These are phyloP conservation scores for Petrophora chlorosata DNA, from an alignment of 2,888 invertebrate genomes.

Conservation along the genomic window DNA sequence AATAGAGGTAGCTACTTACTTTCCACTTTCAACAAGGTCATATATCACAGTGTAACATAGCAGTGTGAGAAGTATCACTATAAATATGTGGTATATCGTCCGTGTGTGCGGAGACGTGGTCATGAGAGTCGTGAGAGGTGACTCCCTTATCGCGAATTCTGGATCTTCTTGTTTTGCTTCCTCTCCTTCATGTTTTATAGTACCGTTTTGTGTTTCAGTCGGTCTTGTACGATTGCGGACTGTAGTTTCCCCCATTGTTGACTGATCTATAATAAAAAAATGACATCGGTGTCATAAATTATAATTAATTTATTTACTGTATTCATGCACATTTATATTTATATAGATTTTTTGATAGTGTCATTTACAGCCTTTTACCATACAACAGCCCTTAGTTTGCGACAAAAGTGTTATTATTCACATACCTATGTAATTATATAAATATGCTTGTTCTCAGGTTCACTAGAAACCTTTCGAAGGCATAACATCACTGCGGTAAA, in stretches of 20 bases:
- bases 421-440: too few species aligned
- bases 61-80: constrained; percentile 88
- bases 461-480: too few species aligned
- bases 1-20: constrained; percentile 85
- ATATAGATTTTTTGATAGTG: too few species aligned
- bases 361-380: too few species aligned
- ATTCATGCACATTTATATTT: too few species aligned
- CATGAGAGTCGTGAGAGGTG: constrained; percentile 91
- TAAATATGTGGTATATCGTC: constrained; percentile 93
- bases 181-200: constrained; percentile 40
- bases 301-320: too few species aligned
- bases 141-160: constrained; percentile 88
- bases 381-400: too few species aligned
- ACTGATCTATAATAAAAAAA: too few species aligned
- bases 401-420: too few species aligned
- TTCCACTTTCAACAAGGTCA: constrained; percentile 89
- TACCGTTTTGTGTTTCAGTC: constrained; percentile 45
- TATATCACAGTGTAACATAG: constrained; percentile 88
- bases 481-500: too few species aligned
- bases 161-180: constrained; percentile 41
- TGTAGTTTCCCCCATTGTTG: constrained; percentile 39
- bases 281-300: too few species aligned
- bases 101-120: constrained; percentile 89
- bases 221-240: constrained; percentile 37
- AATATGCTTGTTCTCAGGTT: too few species aligned